Evolutionary conservation across 2,888 invertebrate species (phyloP).

Genomic region (Himalopsyche japonica): DNA sequence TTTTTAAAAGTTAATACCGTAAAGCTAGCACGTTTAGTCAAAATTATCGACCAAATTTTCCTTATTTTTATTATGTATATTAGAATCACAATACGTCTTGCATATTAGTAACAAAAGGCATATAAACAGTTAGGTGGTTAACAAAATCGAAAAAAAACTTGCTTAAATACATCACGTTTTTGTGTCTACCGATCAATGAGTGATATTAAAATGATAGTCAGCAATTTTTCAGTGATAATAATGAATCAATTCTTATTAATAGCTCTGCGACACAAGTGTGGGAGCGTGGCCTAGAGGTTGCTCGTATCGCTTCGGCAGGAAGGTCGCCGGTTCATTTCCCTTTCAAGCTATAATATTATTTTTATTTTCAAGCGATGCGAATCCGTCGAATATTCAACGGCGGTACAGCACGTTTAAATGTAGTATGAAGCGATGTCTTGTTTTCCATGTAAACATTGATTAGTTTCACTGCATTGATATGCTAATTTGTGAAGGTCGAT

Average conservation of each 20-base stretch:
- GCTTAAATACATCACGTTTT: too few species aligned
- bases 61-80: too few species aligned
- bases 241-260: neutral
- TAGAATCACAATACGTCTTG: too few species aligned
- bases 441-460: neutral
- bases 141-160: too few species aligned
- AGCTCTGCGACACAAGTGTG: neutral
- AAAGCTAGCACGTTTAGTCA: too few species aligned
- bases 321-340: constrained; percentile 6
- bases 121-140: too few species aligned
- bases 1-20: too few species aligned
- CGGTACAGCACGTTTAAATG: neutral
- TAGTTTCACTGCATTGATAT: neutral
- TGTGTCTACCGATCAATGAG: too few species aligned
- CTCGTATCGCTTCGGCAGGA: neutral
- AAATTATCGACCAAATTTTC: too few species aligned
- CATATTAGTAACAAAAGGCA: too few species aligned
- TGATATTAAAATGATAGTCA: too few species aligned
- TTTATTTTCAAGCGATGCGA: neutral
- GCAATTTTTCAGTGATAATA: neutral
- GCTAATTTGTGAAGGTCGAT: neutral
- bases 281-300: constrained; percentile 1
- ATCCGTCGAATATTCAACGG: neutral
- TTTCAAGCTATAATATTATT: neutral
- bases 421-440: neutral